Evolutionary conservation across 1,140 invertebrate genomes (phyloP), one percentile per base, ranked within the genome.

Genomic region (Sycophaga agraensis): DNA sequence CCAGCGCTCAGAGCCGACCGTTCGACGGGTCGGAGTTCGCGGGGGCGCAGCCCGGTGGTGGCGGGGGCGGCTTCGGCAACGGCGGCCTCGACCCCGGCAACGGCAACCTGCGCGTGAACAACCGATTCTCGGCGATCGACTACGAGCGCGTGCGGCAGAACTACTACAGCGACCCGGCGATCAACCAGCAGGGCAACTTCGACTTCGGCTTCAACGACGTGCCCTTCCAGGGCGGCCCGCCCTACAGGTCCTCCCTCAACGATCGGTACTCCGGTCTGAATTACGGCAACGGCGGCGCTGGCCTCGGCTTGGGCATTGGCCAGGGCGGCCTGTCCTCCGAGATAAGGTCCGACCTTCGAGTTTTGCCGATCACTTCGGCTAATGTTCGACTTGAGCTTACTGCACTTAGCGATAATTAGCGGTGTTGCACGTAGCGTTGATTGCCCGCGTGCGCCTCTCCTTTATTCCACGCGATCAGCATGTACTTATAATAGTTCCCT

Each of bases 91-190:
- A 57, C 22, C 21, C 40, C 1, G 7, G 14, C 0, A 16, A 12
- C 4, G 61, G 61, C 0, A 58, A 64, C 24, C 16, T 59, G 0
- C 28, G 55, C 2, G 22, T 54, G 7, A 43, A 64, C 26, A 53
- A 58, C 28, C 46, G 55, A 0, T 63, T 45, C 34, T 42, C 54
- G n/a, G 48, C 61, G 0, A 42, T 63, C 17, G 61, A 53, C 16
- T 63, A 63, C 22, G 61, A 63, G 40, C 53, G 61, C 11, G 4
- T 64, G 5, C 14, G 55, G 8, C 62, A 64, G 11, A 64, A 64
- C 12, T 64, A 54, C 19, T 64, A 54, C 43, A 59, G 56, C 28
- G 53, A 65, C 28, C 35, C 31, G 31, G 19, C 48, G 6, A 21
- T 50, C 11, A 54, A 63, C n/a, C 51, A 62, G 19, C 56, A 48